Evolutionary conservation across 2,113 vertebrate species (phyloP).

Genomic region (Epinephelus moara): DNA sequence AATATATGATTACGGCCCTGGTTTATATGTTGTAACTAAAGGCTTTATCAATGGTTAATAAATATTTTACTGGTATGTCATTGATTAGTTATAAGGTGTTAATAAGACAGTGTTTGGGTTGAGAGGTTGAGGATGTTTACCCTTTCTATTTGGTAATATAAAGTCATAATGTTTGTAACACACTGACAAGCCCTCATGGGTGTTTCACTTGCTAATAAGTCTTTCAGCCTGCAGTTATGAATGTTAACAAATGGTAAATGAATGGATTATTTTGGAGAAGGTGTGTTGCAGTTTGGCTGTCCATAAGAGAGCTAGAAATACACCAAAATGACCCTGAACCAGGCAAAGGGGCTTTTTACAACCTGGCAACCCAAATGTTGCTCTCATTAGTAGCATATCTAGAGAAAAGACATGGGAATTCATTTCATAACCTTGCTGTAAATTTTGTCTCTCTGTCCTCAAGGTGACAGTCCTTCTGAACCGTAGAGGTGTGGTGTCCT

Average conservation of each 20-base stretch:
- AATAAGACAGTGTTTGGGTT: neutral
- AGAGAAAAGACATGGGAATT: neutral
- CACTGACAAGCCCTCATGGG: neutral
- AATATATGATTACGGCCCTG: neutral
- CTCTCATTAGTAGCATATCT: neutral
- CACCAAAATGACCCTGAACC: neutral
- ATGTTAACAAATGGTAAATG: neutral
- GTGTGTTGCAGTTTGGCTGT: neutral
- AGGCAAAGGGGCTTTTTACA: neutral
- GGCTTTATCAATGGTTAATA: neutral
- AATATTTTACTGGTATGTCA: neutral
- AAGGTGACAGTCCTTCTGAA: slow-evolving; percentile 90
- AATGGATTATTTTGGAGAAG: neutral
- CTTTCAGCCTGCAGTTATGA: neutral
- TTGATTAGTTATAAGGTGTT: neutral
- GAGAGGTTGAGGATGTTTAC: neutral
- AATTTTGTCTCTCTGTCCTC: slow-evolving; percentile 5
- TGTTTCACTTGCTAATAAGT: neutral
- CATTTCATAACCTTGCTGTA: neutral
- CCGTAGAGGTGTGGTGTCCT: slow-evolving; percentile 91
- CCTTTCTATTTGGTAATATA: neutral
- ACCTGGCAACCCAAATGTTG: neutral
- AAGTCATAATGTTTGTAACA: neutral
- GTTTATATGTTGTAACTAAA: neutral
- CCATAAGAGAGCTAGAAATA: no score